Percentiles rank a stretch among this genome's conserved stretches.
These are phyloP conservation scores for Drosophila phalerata DNA, from an alignment of 2,888 invertebrate species.

Conservation along the genomic window DNA sequence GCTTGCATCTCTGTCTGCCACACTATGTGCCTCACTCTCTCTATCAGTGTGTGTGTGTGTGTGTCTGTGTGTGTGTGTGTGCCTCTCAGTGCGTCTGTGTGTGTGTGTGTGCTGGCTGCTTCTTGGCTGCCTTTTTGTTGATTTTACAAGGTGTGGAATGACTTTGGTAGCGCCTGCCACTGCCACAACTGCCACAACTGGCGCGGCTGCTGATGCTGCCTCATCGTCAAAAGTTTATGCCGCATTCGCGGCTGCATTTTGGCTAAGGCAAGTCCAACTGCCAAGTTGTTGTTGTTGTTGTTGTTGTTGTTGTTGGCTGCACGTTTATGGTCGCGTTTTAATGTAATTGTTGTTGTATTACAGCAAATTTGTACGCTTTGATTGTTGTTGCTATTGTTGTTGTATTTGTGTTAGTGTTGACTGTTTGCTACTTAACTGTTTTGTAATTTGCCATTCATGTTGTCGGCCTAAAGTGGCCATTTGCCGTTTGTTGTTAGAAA, in stretches of 20 bases:
- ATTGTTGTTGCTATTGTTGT: conserved; percentile 52
- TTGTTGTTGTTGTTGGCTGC: conserved; percentile 40
- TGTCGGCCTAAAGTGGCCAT: conserved; percentile 73
- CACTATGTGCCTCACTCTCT: conserved; percentile 3
- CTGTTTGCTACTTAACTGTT: conserved; percentile 59
- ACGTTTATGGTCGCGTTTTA: conserved; percentile 81
- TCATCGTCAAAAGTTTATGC: conserved; percentile 70
- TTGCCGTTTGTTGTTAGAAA: conserved; percentile 67
- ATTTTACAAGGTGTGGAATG: conserved; percentile 83
- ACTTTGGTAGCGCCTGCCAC: conserved; percentile 78
- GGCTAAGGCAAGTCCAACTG: conserved; percentile 60
- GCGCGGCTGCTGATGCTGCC: conserved; percentile 22
- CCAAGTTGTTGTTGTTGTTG: conserved; percentile 28
- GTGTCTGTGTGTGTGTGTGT: conserved; percentile 17
- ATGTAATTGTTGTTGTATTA: conserved; percentile 83
- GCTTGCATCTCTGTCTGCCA: conserved; percentile 49
- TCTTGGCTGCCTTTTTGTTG: conserved; percentile 68
- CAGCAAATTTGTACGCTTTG: conserved; percentile 76
- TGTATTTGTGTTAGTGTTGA: conserved; percentile 54
- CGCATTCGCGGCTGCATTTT: conserved; percentile 50
- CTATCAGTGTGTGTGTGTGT: conserved; percentile 8
- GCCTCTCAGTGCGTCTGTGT: conserved; percentile 22
- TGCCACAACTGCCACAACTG: conserved; percentile 22
- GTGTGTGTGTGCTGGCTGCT: conserved; percentile 29
- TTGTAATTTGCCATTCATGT: conserved; percentile 79